Percentiles rank a stretch among this genome's conserved stretches.
phyloP scores from a whole-genome alignment of 2,113 vertebrate species.

The Psilopogon haemacephalus region DNA sequence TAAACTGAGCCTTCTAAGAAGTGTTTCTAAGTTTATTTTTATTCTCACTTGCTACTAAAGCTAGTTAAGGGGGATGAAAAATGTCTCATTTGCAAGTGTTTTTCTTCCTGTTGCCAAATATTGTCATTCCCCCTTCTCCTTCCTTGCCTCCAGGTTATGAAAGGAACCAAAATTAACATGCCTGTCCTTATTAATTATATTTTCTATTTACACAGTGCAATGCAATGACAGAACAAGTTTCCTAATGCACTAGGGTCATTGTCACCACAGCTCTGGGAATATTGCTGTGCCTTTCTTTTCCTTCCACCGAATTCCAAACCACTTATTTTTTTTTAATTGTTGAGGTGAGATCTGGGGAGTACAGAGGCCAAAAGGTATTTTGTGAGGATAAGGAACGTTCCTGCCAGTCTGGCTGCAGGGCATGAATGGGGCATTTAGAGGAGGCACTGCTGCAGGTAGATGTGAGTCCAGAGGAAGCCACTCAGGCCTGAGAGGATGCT shows the following conservation, averaged over 20 bases:
- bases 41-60: conserved; percentile 13
- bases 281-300: background rate
- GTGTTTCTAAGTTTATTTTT: conserved; percentile 55
- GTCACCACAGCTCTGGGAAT: background rate
- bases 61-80: conserved; percentile 20
- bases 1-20: conserved; percentile 15
- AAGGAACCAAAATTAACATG: conserved; percentile 18
- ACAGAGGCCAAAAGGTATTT: background rate
- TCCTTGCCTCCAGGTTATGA: conserved; percentile 22
- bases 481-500: too few species aligned
- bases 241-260: background rate
- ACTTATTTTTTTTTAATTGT: background rate
- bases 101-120: conserved; percentile 33
- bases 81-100: background rate
- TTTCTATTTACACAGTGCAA: background rate
- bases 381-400: background rate
- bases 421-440: background rate
- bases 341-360: background rate
- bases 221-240: conserved; percentile 37
- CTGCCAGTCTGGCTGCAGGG: background rate
- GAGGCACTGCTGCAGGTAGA: background rate
- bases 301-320: background rate
- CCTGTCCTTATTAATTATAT: conserved; percentile 43
- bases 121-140: background rate
- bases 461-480: too few species aligned